Base-by-base conservation (phyloP, 2,113 vertebrate species). In the Genyomyrus donnyi region DNA sequence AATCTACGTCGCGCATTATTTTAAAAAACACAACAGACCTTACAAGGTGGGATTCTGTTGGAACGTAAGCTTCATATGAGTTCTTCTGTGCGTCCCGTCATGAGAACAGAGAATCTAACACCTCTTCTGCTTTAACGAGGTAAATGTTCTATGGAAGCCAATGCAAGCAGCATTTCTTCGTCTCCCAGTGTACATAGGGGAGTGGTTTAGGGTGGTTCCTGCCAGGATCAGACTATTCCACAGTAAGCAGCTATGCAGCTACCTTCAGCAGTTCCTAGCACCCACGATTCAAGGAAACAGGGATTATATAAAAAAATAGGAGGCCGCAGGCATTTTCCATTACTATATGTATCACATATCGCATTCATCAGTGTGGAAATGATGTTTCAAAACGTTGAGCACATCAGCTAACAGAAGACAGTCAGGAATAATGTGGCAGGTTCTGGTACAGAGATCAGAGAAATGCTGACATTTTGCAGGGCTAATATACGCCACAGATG, bases 361-460 rank as follows among this genome's bases (percentile, higher is more conserved):
- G 5, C 74, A 80, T 35, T 42, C 74, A 42, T 80, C 74, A 80
- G 35, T 80, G 74, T 80, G 74, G 74, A 42, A 42, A 80, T 80
- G 35, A 80, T 80, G 74, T 80, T 10, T 42, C 74, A 21, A 80
- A 80, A 80, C 35, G 74, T 39, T 19, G 74, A 80, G 74, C 15
- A 80, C 74, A 80, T 80, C 74, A 80, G 74, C 74, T 80, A 19
- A 42, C 74, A 80, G 74, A 80, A 80, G 13, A 42, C 74, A 42
- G 35, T 80, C 35, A 80, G 74, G 74, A 80, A 80, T 80, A 80
- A 80, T 42, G 74, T 80, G 74, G 35, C 35, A 80, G 74, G 13
- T 80, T 80, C 35, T 80, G 74, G 74, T 42, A 80, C 74, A 42
- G 74, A 42, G 74, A 80, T 80, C 74, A 80, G 74, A 80, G 74